These are phyloP conservation scores for Champsocephalus gunnari DNA, from an alignment of 2,797 vertebrate genomes.

Conservation along the genomic window DNA sequence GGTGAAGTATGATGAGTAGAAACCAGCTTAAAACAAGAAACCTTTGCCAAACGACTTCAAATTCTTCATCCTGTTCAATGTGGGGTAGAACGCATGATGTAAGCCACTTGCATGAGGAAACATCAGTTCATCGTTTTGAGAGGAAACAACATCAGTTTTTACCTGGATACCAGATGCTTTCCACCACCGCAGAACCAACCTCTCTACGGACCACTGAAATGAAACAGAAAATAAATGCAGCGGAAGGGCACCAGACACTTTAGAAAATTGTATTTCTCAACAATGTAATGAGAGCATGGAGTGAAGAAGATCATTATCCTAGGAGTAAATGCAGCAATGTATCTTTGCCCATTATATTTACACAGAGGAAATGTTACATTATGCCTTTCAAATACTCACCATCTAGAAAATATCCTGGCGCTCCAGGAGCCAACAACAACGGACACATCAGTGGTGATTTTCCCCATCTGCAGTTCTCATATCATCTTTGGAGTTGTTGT, in stretches of 20 bases:
- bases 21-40: slow-evolving; percentile 40
- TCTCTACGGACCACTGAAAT: slow-evolving; percentile 71
- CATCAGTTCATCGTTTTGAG: slow-evolving; percentile 10
- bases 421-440: slow-evolving; percentile 77
- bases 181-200: slow-evolving; percentile 1
- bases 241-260: slow-evolving; percentile 31
- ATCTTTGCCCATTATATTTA: slow-evolving; percentile 17
- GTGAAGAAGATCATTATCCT: slow-evolving; percentile 20
- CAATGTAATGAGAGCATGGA: slow-evolving; percentile 13
- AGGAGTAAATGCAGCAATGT: slow-evolving; percentile 18
- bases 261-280: slow-evolving; percentile 39
- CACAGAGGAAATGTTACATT: background rate
- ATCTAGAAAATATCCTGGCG: slow-evolving; percentile 82
- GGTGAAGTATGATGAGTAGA: slow-evolving; percentile 32
- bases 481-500: slow-evolving; percentile 77
- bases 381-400: slow-evolving; percentile 76
- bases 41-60: slow-evolving; percentile 7
- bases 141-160: slow-evolving; percentile 23
- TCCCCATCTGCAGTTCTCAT: slow-evolving; percentile 66
- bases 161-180: slow-evolving; percentile 43
- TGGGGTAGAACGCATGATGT: slow-evolving; percentile 27
- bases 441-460: slow-evolving; percentile 52
- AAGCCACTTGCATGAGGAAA: background rate
- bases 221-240: slow-evolving; percentile 32
- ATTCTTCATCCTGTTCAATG: slow-evolving; percentile 57